Base-by-base conservation (phyloP, 1,140 invertebrate species). In the Coptotermes formosanus region DNA sequence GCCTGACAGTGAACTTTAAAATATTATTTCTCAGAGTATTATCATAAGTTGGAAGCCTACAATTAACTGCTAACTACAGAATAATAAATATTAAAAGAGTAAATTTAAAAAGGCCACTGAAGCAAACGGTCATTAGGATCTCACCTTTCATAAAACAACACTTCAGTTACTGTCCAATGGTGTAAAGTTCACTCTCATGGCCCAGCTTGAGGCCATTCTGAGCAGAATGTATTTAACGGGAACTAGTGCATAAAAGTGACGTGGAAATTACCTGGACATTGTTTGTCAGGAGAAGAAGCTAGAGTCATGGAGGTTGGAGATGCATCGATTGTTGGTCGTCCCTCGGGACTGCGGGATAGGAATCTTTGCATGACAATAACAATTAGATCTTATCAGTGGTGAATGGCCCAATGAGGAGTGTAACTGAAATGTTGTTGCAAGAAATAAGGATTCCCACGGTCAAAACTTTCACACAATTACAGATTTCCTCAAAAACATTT, bases 221-320 rank as follows among this genome's bases (percentile, higher is more conserved):
- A 75, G 25, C 25, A 75, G 30, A n/a, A 30, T 30, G 25, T 75
- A 75, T 75, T 75, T 3, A 75, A 6, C 9, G 64, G 64, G 64
- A 75, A n/a, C 25, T 75, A 75, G n/a, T 75, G 64, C 64, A 75
- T 75, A 45, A 45, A 82, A n/a, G 0, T 59, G 82, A 82, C 23
- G 84, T 45, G 59, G 69, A 45, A 82, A 86, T 86, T 86, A 86
- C 82, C 52, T 86, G 52, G 45, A 82, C n/a, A 59, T 32, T 85
- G 85, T 85, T 88, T 89, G 88, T 88, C 87, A 87, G 88, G 87
- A 88, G 88, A 88, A 88, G 88, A 87, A 87, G 88, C 88, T 86
- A 89, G 88, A 87, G 88, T 89, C 87, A 88, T 89, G 88, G 88
- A 88, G 75, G 88, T 88, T 88, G 89, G 88, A 88, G 89, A 89